Percentiles rank a stretch among this genome's conserved stretches.
Conservation (phyloP, 2,797 vertebrate genomes). For the Spea hammondii region DNA sequence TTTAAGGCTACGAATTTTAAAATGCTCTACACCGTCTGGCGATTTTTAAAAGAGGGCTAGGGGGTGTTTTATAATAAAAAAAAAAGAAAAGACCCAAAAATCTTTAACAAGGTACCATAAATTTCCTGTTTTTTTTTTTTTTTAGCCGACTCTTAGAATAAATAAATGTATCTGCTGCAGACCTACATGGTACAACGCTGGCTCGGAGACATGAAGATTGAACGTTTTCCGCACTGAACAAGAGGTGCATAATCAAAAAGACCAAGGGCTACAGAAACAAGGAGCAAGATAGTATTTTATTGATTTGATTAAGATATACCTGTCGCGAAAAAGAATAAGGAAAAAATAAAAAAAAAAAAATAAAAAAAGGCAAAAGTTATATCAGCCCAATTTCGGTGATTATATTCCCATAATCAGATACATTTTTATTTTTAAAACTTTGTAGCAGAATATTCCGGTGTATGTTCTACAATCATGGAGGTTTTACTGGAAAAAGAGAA, state of each 20-base stretch:
- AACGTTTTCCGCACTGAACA: slow-evolving; percentile 32
- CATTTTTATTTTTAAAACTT: too few species aligned
- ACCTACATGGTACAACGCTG: slow-evolving; percentile 25
- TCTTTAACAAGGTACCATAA: slow-evolving; percentile 1
- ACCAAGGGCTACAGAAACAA: slow-evolving; percentile 23
- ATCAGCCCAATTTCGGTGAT: too few species aligned
- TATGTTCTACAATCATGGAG: too few species aligned
- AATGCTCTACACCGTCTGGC: slow-evolving; percentile 32
- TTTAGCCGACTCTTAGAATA: slow-evolving; percentile 13
- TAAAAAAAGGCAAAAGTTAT: too few species aligned
- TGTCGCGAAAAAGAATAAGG: slow-evolving; percentile 6
- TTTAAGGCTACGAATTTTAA: slow-evolving; percentile 41
- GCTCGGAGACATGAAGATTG: slow-evolving; percentile 7
- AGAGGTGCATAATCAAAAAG: slow-evolving; percentile 35
- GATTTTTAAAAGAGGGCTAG: slow-evolving; percentile 15
- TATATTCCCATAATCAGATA: too few species aligned
- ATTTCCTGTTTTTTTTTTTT: slow-evolving; percentile 18
- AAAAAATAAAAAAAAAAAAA: background rate
- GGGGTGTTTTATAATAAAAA: slow-evolving; percentile 7
- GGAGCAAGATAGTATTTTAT: slow-evolving; percentile 9
- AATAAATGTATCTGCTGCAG: slow-evolving; percentile 28
- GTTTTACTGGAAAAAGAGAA: too few species aligned
- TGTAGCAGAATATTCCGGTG: too few species aligned
- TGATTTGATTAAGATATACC: background rate
- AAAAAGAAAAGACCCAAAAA: background rate